Conservation (phyloP, 1,140 invertebrate genomes). For the Dendroctonus valens region DNA sequence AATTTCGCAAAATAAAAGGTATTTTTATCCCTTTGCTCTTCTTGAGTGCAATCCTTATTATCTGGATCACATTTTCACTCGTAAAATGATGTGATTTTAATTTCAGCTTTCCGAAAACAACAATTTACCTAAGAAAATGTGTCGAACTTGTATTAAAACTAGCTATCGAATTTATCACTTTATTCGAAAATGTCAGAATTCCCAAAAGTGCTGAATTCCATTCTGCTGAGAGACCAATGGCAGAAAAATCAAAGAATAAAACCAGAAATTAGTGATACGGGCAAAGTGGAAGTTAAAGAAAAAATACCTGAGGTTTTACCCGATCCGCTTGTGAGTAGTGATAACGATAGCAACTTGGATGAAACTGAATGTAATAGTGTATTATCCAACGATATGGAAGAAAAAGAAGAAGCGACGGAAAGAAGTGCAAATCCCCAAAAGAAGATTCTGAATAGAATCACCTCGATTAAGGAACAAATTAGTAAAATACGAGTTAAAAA, state of each 20-base stretch:
- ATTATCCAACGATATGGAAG: conserved; percentile 2
- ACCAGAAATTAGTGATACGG: conserved; percentile 1
- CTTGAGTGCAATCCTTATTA: not conserved
- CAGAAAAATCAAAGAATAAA: conserved; percentile 1
- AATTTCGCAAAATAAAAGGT: too few relatives aligned
- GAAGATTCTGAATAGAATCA: not conserved
- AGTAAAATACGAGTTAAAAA: conserved; percentile 17
- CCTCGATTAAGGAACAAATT: conserved; percentile 10
- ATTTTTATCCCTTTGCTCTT: not conserved
- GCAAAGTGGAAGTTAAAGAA: not conserved
- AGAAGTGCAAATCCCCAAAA: not conserved
- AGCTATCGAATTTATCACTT: conserved; percentile 21
- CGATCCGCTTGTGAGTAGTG: not conserved
- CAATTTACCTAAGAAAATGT: conserved; percentile 26
- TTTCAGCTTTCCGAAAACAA: conserved; percentile 20
- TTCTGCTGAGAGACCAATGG: conserved; percentile 9
- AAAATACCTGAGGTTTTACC: not conserved
- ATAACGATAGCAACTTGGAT: not conserved
- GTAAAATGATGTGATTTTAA: not conserved
- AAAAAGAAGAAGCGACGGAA: not conserved
- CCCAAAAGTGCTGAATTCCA: conserved; percentile 16
- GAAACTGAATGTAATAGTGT: not conserved
- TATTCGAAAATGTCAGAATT: conserved; percentile 23
- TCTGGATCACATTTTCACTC: not conserved
- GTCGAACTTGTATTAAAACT: conserved; percentile 25